phyloP scores from a whole-genome alignment of 2,797 vertebrate species.

The Takifugu rubripes region DNA sequence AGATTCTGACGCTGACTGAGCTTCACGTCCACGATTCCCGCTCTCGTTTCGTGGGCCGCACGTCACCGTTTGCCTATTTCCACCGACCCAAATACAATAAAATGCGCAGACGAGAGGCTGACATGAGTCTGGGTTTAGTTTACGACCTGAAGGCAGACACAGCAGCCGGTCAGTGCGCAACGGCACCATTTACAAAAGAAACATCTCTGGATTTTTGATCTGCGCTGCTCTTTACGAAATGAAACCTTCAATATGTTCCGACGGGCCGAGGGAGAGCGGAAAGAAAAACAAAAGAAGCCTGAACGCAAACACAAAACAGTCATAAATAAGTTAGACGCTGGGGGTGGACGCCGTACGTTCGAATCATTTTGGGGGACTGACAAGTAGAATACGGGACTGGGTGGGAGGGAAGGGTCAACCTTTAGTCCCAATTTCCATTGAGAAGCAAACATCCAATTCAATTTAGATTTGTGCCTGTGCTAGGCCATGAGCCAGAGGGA shows the following conservation, averaged over 20 bases:
- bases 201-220: background rate
- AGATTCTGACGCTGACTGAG: no score
- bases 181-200: constrained; percentile 7
- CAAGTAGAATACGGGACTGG: constrained; percentile 63
- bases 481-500: constrained; percentile 63
- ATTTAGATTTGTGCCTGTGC: constrained; percentile 75
- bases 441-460: constrained; percentile 74
- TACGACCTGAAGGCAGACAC: background rate
- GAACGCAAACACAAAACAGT: constrained; percentile 3
- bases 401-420: constrained; percentile 55
- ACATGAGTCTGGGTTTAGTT: background rate
- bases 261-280: background rate
- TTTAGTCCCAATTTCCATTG: constrained; percentile 71
- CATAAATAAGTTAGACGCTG: constrained; percentile 22
- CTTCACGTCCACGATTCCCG: background rate
- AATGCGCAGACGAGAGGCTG: background rate
- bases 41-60: no score
- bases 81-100: background rate
- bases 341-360: constrained; percentile 38
- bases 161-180: constrained; percentile 2
- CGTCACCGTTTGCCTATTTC: background rate
- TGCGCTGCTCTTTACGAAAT: background rate
- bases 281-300: background rate
- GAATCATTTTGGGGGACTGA: constrained; percentile 55
- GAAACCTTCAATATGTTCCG: background rate